Conservation (phyloP, 2,113 vertebrate species). For the Tetrax tetrax region DNA sequence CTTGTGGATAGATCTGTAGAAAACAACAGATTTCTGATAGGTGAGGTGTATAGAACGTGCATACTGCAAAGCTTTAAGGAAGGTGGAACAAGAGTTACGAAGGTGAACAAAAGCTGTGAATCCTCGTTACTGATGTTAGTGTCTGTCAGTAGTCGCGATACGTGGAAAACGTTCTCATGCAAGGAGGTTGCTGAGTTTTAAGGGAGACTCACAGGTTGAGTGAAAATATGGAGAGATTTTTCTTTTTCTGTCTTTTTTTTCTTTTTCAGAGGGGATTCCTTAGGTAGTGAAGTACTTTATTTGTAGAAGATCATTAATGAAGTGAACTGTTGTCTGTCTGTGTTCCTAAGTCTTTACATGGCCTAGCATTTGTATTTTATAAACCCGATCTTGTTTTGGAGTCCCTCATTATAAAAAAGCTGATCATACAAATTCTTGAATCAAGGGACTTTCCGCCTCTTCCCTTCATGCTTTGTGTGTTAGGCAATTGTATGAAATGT, state of each 20-base stretch:
- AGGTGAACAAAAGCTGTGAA: neutral
- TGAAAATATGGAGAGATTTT: neutral
- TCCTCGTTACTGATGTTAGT: neutral
- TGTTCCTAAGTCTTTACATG: neutral
- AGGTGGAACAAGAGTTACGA: neutral
- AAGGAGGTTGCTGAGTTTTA: neutral
- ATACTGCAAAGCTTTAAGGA: neutral
- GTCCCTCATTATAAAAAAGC: neutral
- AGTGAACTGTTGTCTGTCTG: neutral
- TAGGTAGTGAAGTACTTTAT: neutral
- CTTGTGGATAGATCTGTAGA: neutral
- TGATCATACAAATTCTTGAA: neutral
- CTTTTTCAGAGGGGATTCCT: neutral
- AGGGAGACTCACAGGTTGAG: neutral
- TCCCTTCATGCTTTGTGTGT: neutral
- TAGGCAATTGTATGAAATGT: neutral
- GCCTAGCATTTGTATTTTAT: neutral
- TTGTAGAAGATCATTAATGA: neutral
- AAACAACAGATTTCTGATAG: neutral
- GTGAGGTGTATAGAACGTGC: rapidly evolving
- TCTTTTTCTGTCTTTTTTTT: neutral
- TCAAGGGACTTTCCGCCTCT: neutral
- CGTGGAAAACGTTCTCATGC: neutral
- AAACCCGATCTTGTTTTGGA: neutral
- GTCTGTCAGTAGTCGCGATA: neutral